phyloP scores from a whole-genome alignment of 2,113 vertebrate species.

The Turdus rufiventris region DNA sequence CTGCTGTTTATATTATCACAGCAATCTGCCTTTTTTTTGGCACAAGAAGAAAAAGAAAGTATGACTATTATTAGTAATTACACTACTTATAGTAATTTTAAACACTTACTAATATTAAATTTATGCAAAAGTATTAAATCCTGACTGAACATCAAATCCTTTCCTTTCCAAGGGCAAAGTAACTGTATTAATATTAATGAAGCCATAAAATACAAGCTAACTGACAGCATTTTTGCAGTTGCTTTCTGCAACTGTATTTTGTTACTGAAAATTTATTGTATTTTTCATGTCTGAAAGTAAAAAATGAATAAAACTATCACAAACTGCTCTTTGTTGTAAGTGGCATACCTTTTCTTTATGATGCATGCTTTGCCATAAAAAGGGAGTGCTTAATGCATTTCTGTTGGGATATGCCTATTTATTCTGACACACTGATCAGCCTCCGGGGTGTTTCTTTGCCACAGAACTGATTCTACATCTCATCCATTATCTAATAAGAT shows the following conservation, averaged over 20 bases:
- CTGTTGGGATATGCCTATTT: constrained; percentile 69
- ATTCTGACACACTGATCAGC: constrained; percentile 71
- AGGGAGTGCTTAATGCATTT: constrained; percentile 51
- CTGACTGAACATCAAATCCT: constrained; percentile 5
- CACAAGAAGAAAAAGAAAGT: neutral
- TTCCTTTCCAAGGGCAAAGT: constrained; percentile 42
- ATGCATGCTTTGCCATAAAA: constrained; percentile 43
- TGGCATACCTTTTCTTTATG: constrained; percentile 27
- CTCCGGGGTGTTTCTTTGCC: constrained; percentile 62
- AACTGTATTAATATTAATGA: constrained; percentile 32
- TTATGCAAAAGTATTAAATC: constrained; percentile 19
- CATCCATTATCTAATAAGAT: constrained; percentile 68
- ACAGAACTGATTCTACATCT: constrained; percentile 69
- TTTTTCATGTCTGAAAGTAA: constrained; percentile 17
- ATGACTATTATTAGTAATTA: constrained; percentile 19
- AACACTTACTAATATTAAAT: neutral
- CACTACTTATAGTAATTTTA: neutral
- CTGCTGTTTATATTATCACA: neutral
- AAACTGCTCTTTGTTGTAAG: constrained; percentile 43
- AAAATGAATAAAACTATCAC: constrained; percentile 8
- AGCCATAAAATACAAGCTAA: constrained; percentile 17
- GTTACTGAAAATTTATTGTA: neutral
- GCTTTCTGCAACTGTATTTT: neutral
- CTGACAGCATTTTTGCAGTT: constrained; percentile 21
- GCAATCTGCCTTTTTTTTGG: neutral